Evolutionary conservation across 2,888 invertebrate genomes (phyloP), one percentile per base, ranked within the genome.

Genomic region (Platerodrilus igneus): DNA sequence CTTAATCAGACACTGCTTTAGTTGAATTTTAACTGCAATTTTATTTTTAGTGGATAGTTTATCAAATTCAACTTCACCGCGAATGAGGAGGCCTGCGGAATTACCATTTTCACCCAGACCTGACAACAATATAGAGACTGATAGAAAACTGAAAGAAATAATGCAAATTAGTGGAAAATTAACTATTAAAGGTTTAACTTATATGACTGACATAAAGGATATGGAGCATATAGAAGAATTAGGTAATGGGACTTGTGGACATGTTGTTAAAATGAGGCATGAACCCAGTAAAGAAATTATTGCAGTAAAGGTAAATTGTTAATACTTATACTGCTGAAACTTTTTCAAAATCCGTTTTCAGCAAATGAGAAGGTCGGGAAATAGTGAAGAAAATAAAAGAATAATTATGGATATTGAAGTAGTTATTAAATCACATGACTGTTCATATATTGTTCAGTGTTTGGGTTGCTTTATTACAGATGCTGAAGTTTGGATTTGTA

Each of bases 351-450:
- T 21, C 19, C 37, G 21, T 50, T 66, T 64, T 6, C 64, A 86
- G 80, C 92, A 93, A 83, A 97, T 99, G 97, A 79, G 96, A 46
- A 81, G 96, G 28, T 95, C 96, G 1, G 93, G 95, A 10, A 96
- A 96, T 67, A 81, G 82, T 0, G 97, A 97, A 66, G 97, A 97
- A 69, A 96, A 93, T 52, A 97, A 97, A 68, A 79, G 99, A 50
- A 97, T 99, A 52, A 86, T 96, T 35, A 97, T 96, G 95, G 99
- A 99, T 70, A 76, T 99, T 50, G 95, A 97, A 68, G 96, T 99
- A 29, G 95, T 99, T 39, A 78, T 95, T n/a, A 88, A 95, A 53
- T 95, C 95, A 13, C 91, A 94, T 60, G 94, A 93, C 69, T 97
- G 96, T 70, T 88, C 87, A 20, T 95, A 87, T 71, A 99, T 99